Conservation (phyloP, 2,797 vertebrate species). For the Bothrops alternatus region DNA sequence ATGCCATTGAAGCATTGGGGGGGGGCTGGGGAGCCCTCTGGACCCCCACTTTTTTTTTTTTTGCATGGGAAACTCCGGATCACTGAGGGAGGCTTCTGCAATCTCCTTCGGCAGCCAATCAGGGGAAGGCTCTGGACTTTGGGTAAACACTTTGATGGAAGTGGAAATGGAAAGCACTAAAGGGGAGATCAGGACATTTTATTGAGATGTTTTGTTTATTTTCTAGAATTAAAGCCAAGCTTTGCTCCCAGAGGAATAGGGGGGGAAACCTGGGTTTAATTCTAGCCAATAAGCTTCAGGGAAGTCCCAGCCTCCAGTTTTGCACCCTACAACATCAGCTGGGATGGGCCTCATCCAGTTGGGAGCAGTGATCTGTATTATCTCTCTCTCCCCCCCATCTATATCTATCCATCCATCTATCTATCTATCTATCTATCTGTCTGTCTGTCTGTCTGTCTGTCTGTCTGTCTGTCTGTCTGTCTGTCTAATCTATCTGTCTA, state of each 20-base stretch:
- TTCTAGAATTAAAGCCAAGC: neutral
- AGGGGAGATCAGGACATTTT: neutral
- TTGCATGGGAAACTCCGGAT: neutral
- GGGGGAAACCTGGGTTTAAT: too few relatives aligned
- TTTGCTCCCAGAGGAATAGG: neutral
- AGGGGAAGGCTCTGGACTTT: neutral
- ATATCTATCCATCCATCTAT: too few relatives aligned
- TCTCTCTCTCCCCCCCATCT: too few relatives aligned
- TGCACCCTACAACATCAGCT: neutral
- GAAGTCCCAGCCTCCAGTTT: neutral
- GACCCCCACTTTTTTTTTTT: too few relatives aligned
- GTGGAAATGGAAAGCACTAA: neutral
- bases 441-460: too few relatives aligned
- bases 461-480: too few relatives aligned
- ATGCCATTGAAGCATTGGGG: rapidly evolving
- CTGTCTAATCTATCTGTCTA: too few relatives aligned
- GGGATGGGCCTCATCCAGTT: neutral
- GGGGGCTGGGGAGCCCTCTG: neutral
- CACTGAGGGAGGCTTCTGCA: neutral
- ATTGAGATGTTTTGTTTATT: neutral
- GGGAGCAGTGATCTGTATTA: too few relatives aligned
- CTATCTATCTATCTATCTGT: too few relatives aligned
- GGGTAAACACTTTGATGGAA: neutral
- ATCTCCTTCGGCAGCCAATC: neutral
- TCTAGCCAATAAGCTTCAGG: neutral